Conservation (phyloP, 92 coral and sea anemone species). For the Parazoanthus darwini region DNA sequence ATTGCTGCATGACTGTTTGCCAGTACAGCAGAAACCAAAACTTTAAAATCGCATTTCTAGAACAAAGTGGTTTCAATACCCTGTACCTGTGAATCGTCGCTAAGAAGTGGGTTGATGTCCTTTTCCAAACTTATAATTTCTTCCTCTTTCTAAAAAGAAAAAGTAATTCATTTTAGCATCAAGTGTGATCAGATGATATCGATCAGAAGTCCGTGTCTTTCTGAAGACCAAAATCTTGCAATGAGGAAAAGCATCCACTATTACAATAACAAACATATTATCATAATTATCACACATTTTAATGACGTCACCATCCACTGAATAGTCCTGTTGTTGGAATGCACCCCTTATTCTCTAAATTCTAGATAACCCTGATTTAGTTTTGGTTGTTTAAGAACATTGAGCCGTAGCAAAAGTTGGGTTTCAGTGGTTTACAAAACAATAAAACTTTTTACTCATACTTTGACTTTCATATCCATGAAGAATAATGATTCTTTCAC, state of each 20-base stretch:
- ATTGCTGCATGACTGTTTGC: neutral
- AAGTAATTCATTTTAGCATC: neutral
- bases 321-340: no score
- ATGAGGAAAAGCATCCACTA: neutral
- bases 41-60: neutral
- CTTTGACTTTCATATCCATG: no score
- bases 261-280: neutral
- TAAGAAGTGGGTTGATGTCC: slow-evolving; percentile 96
- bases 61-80: neutral
- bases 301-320: no score
- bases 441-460: no score
- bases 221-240: neutral
- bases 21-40: neutral
- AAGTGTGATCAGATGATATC: neutral
- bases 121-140: slow-evolving; percentile 91
- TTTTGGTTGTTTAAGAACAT: no score
- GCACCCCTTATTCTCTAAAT: no score
- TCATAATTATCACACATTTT: no score
- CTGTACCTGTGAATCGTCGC: slow-evolving; percentile 97
- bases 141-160: slow-evolving; percentile 81
- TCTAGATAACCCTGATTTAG: no score
- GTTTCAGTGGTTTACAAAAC: no score
- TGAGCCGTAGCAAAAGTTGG: no score
- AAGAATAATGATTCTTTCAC: no score
- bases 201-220: neutral